A percentile compares a stretch with the other conserved stretches of the same genome.
These are phyloP conservation scores for Psittacus erithacus DNA, from an alignment of 2,113 vertebrate species.

Conservation along the genomic window DNA sequence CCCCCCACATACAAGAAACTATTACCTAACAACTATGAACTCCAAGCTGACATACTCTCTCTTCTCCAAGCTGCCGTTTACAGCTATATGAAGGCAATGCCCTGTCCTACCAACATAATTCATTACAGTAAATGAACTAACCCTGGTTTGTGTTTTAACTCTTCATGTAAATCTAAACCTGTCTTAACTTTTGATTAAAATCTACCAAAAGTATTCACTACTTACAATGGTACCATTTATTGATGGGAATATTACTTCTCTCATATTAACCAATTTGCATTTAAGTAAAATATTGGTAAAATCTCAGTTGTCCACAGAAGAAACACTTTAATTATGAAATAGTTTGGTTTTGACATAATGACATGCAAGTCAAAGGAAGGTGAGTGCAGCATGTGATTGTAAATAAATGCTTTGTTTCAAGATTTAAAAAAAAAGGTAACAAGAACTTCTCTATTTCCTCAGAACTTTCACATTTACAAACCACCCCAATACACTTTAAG, in stretches of 20 bases:
- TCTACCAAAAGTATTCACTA: background rate
- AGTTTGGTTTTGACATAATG: background rate
- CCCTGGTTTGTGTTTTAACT: background rate
- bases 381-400: background rate
- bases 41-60: background rate
- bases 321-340: background rate
- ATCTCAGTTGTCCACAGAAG: background rate
- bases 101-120: background rate
- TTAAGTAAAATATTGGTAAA: background rate
- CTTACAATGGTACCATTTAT: background rate
- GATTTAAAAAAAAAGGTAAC: background rate
- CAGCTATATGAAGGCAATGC: background rate
- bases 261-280: background rate
- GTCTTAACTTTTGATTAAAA: background rate
- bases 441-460: background rate
- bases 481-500: background rate
- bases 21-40: background rate
- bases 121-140: background rate
- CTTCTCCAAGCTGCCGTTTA: constrained; percentile 32
- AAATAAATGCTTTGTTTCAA: background rate
- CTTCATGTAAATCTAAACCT: background rate
- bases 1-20: background rate
- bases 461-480: background rate
- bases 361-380: background rate
- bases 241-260: background rate